Conservation (phyloP, 2,888 invertebrate species). For the Aelia acuminata region DNA sequence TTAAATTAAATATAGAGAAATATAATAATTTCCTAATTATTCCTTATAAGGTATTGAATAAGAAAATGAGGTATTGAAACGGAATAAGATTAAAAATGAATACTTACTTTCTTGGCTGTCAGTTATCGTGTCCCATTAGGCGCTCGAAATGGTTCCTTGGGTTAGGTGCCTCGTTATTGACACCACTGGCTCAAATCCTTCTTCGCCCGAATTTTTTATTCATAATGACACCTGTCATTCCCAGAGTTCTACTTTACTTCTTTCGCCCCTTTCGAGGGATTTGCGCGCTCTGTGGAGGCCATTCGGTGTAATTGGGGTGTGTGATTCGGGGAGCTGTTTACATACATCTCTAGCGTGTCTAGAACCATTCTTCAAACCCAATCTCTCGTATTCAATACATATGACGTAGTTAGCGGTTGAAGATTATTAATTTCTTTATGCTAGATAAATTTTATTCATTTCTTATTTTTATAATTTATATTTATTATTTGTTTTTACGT, state of each 20-base stretch:
- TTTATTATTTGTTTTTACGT: too few species aligned
- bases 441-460: background rate
- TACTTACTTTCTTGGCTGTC: background rate
- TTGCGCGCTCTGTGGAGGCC: background rate
- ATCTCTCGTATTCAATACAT: background rate
- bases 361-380: background rate
- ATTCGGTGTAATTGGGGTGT: constrained; percentile 32
- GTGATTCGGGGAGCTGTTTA: background rate
- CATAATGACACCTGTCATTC: constrained; percentile 7
- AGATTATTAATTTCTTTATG: background rate
- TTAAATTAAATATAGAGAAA: too few species aligned
- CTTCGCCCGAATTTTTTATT: background rate
- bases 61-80: too few species aligned
- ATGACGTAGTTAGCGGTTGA: too few species aligned
- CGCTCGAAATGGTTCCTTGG: background rate
- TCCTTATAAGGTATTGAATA: too few species aligned
- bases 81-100: background rate
- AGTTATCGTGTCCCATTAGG: background rate
- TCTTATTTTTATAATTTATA: too few species aligned
- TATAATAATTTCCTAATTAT: too few species aligned
- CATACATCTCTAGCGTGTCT: background rate
- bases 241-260: background rate
- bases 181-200: background rate
- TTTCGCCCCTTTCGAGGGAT: background rate
- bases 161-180: background rate